Percentiles rank a stretch among this genome's conserved stretches.
Evolutionary conservation across 2,797 vertebrate genomes (phyloP).

Genomic region (Orientallactaga sibirica): DNA sequence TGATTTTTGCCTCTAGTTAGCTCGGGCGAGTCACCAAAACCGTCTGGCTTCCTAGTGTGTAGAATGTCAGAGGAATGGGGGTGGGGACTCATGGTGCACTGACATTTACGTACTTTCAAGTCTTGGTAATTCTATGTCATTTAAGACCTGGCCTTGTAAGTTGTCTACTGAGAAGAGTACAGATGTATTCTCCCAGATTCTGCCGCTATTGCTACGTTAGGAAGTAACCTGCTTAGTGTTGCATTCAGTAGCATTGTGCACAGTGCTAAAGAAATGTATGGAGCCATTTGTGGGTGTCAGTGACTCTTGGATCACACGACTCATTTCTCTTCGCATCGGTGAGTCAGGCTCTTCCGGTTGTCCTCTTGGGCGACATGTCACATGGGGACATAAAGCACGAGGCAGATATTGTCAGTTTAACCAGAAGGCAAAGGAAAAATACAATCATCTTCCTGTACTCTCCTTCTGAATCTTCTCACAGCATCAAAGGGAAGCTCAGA

Average conservation of each 20-base stretch:
- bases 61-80: background rate
- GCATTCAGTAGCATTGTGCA: conserved; percentile 22
- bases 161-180: background rate
- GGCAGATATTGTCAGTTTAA: conserved; percentile 75
- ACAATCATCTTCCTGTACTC: conserved; percentile 67
- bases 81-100: background rate
- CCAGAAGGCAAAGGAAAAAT: conserved; percentile 71
- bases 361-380: conserved; percentile 61
- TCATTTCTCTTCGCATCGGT: conserved; percentile 50
- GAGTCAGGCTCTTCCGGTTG: conserved; percentile 51
- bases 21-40: background rate
- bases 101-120: background rate
- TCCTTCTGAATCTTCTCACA: conserved; percentile 80
- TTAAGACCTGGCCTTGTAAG: background rate
- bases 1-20: conserved; percentile 15
- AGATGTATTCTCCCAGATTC: background rate
- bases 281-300: conserved; percentile 27
- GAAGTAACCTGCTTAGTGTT: background rate
- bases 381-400: conserved; percentile 65
- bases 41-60: background rate
- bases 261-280: conserved; percentile 54
- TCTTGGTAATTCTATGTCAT: conserved; percentile 3
- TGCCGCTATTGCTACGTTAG: conserved; percentile 12
- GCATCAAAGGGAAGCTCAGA: conserved; percentile 66
- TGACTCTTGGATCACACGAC: conserved; percentile 46